A percentile compares a stretch with the other conserved stretches of the same genome.
These are phyloP conservation scores for Zaprionus lineosus DNA, from an alignment of 2,888 invertebrate genomes.

Conservation along the genomic window DNA sequence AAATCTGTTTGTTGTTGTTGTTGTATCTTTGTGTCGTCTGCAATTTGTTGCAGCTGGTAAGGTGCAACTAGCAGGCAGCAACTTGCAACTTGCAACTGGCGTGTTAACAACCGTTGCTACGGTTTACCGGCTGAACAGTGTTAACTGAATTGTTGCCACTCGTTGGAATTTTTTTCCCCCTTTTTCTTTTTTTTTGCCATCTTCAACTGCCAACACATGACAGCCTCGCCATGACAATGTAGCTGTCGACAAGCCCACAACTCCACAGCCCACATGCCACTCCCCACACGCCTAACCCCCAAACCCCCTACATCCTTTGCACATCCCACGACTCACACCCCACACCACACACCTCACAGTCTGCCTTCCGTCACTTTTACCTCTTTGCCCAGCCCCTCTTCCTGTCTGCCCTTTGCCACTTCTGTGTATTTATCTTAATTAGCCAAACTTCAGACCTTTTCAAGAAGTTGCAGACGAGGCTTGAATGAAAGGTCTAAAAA, in stretches of 20 bases:
- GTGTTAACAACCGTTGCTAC: conserved; percentile 74
- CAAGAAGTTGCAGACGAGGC: too few relatives aligned
- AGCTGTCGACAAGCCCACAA: conserved; percentile 2
- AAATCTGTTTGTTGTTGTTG: conserved; percentile 16
- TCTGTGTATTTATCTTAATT: conserved; percentile 66
- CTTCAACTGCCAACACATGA: conserved; percentile 64
- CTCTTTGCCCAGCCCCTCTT: too few relatives aligned
- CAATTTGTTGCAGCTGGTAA: conserved; percentile 65
- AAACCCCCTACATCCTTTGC: background rate
- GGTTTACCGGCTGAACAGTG: conserved; percentile 58
- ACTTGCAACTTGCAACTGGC: conserved; percentile 30
- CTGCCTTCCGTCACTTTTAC: too few relatives aligned
- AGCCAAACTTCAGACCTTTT: conserved; percentile 32
- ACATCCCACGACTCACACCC: too few relatives aligned
- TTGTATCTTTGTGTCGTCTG: conserved; percentile 62
- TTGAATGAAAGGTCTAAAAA: conserved; percentile 15
- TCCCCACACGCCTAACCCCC: background rate
- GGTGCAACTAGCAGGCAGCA: conserved; percentile 44
- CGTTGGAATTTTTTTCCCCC: too few relatives aligned
- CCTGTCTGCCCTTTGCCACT: background rate
- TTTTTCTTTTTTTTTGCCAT: conserved; percentile 35
- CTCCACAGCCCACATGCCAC: too few relatives aligned
- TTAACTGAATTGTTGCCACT: conserved; percentile 67
- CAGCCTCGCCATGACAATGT: conserved; percentile 52
- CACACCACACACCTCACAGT: background rate